Evolutionary conservation across 2,797 vertebrate species (phyloP).

Genomic region (Craterocephalus amniculus): DNA sequence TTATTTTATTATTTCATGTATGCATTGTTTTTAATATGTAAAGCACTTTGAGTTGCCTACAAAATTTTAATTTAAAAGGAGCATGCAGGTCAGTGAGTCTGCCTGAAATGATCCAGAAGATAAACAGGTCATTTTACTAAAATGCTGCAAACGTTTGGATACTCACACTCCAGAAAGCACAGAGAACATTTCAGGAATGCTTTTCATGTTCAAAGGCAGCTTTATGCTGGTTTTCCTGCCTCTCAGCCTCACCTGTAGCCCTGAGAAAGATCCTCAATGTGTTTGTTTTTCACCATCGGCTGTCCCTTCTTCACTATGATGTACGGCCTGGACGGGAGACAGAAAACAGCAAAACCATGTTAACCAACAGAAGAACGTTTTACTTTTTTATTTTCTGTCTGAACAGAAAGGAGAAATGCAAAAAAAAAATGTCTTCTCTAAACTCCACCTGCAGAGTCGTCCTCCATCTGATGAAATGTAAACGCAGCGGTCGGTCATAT

Average conservation of each 20-base stretch:
- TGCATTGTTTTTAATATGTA: too few species aligned
- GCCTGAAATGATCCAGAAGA: neutral
- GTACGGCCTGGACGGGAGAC: conserved; percentile 86
- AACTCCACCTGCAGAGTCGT: conserved; percentile 90
- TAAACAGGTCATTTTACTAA: too few species aligned
- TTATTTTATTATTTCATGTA: too few species aligned
- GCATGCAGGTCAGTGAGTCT: neutral
- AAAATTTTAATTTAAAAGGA: too few species aligned
- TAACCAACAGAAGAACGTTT: neutral
- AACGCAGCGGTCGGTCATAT: conserved; percentile 94
- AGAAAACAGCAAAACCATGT: neutral
- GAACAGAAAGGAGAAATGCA: neutral
- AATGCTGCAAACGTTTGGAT: neutral
- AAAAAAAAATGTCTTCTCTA: neutral
- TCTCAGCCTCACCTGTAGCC: conserved; percentile 90
- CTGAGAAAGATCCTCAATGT: conserved; percentile 96
- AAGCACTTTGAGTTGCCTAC: too few species aligned
- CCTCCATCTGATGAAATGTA: conserved; percentile 98
- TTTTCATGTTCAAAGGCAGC: neutral
- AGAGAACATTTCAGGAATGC: neutral
- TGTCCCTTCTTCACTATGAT: conserved; percentile 97
- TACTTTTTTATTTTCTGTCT: neutral
- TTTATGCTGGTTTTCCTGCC: neutral
- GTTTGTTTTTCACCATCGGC: conserved; percentile 94
- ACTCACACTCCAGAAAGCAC: neutral